phyloP scores from a whole-genome alignment of 2,888 invertebrate genomes.

The Steinernema scapterisci region DNA sequence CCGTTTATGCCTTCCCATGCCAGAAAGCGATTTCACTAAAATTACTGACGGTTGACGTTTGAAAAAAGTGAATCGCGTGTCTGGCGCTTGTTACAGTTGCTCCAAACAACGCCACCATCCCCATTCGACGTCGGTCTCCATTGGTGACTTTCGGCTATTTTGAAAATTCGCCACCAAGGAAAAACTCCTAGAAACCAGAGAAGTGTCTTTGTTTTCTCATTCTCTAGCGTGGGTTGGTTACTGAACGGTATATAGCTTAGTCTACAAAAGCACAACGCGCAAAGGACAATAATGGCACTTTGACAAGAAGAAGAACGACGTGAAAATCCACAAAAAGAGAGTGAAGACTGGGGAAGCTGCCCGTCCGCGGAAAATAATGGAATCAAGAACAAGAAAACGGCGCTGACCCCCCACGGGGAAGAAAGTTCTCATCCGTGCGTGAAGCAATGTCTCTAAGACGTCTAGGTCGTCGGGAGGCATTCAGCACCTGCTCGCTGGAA shows the following conservation, averaged over 20 bases:
- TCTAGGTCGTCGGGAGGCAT: neutral
- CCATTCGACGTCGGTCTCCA: neutral
- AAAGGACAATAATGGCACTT: slow-evolving; percentile 13
- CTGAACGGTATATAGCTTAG: neutral
- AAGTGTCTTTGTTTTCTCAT: neutral
- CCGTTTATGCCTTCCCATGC: neutral
- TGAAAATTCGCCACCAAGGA: neutral
- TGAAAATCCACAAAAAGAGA: neutral
- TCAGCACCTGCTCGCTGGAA: slow-evolving; percentile 11
- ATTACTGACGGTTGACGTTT: neutral
- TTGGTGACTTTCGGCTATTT: slow-evolving; percentile 26
- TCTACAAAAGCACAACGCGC: neutral
- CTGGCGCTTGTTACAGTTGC: slow-evolving; percentile 1
- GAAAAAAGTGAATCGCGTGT: neutral
- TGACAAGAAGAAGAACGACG: neutral
- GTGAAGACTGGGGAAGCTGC: slow-evolving; percentile 3
- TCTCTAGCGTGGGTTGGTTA: neutral
- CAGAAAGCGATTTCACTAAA: neutral
- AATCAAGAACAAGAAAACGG: slow-evolving; percentile 5
- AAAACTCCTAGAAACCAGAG: neutral
- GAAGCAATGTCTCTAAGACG: slow-evolving; percentile 13
- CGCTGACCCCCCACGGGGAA: slow-evolving; percentile 20
- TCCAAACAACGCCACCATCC: neutral
- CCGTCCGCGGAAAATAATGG: slow-evolving; percentile 12
- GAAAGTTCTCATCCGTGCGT: slow-evolving; percentile 21